Percentiles rank a stretch among this genome's conserved stretches.
phyloP scores from a whole-genome alignment of 1,140 invertebrate genomes.

The Popillia japonica region DNA sequence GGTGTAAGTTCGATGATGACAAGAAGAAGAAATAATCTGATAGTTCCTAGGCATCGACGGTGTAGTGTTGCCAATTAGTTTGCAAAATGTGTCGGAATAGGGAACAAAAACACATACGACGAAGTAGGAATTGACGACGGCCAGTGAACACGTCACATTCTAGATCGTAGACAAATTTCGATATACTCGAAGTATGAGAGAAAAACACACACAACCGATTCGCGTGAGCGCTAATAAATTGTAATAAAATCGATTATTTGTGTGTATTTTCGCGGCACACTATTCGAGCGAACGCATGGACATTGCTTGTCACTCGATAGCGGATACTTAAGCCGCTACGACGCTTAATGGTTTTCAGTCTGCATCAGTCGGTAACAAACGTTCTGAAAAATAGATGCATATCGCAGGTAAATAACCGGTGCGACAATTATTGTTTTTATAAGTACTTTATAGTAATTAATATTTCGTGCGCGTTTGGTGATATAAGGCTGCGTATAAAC shows the following conservation, averaged over 20 bases:
- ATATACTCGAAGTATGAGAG: neutral
- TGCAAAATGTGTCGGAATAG: neutral
- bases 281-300: neutral
- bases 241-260: slow-evolving; percentile 11
- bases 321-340: slow-evolving; percentile 6
- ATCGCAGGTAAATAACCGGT: neutral
- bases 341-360: neutral
- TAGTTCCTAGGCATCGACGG: too few species aligned
- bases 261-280: slow-evolving; percentile 4
- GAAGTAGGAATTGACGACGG: neutral
- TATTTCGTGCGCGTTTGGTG: neutral
- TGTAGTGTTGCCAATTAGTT: neutral
- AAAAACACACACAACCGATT: neutral
- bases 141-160: neutral
- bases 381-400: neutral
- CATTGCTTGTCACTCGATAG: slow-evolving; percentile 1
- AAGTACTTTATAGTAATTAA: neutral
- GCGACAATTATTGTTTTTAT: neutral
- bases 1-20: neutral
- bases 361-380: neutral
- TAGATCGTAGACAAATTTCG: neutral
- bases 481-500: neutral
- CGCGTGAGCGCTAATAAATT: slow-evolving; percentile 8
- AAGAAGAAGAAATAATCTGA: neutral
- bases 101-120: neutral